Percentiles rank a stretch among this genome's conserved stretches.
These are phyloP conservation scores for Tinea trinotella DNA, from an alignment of 2,888 invertebrate genomes.

Conservation along the genomic window DNA sequence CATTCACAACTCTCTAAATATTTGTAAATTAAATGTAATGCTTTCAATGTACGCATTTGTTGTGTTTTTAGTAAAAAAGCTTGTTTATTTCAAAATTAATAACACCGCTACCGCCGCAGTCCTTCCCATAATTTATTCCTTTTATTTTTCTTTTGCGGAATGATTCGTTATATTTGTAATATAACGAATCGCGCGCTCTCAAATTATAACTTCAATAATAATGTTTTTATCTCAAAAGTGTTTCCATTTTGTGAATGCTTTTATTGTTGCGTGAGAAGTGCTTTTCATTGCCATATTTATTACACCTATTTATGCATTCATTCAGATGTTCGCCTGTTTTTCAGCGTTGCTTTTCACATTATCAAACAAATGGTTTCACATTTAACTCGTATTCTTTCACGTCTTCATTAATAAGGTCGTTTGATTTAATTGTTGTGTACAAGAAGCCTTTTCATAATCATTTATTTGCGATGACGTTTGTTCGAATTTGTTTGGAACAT, in stretches of 20 bases:
- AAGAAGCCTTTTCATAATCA: too few species aligned
- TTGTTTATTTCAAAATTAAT: slow-evolving; percentile 12
- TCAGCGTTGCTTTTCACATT: too few species aligned
- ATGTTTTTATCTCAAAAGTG: neutral
- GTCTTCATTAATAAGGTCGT: too few species aligned
- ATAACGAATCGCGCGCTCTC: neutral
- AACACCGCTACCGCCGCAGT: neutral
- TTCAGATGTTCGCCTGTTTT: too few species aligned
- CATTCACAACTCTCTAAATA: too few species aligned
- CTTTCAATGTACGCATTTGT: neutral
- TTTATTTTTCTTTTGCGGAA: slow-evolving; percentile 2
- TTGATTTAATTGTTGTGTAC: too few species aligned
- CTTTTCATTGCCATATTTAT: too few species aligned
- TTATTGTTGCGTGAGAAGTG: too few species aligned
- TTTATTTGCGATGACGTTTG: too few species aligned
- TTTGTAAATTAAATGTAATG: neutral
- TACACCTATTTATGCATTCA: neutral
- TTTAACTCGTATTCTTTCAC: too few species aligned
- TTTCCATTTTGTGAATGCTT: neutral
- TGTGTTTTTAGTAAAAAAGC: neutral
- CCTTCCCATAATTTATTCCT: neutral
- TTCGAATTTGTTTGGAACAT: too few species aligned
- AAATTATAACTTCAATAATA: slow-evolving; percentile 4
- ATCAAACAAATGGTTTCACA: too few species aligned
- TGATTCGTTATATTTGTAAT: neutral